Percentiles rank a stretch among this genome's conserved stretches.
Conservation (phyloP, 2,888 invertebrate genomes). For the Kuschelorhynchus macadamiae region DNA sequence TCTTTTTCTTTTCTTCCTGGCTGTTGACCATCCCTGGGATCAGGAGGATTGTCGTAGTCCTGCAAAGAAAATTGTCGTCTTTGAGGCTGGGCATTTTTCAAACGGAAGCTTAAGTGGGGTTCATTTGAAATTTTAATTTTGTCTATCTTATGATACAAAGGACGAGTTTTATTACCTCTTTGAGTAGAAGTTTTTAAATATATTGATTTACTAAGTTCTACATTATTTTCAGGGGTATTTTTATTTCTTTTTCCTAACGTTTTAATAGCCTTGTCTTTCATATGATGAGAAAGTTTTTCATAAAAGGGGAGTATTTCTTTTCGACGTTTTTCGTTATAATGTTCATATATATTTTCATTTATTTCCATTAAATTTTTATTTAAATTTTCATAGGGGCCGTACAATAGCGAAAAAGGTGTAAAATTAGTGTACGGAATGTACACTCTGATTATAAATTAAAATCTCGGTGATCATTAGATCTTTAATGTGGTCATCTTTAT, state of each 20-base stretch:
- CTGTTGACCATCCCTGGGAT: conserved; percentile 7
- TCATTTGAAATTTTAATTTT: conserved; percentile 3
- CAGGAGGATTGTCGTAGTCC: conserved; percentile 19
- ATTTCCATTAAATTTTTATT: conserved; percentile 17
- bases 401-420: conserved; percentile 24
- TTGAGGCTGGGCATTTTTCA: conserved; percentile 14
- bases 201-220: conserved; percentile 1
- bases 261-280: background rate
- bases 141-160: background rate
- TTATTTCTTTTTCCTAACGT: background rate
- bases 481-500: conserved; percentile 19
- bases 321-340: background rate
- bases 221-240: background rate
- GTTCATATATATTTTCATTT: conserved; percentile 20
- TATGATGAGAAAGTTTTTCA: conserved; percentile 8
- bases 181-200: background rate
- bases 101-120: conserved; percentile 1
- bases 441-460: too few species aligned
- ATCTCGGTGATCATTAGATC: conserved; percentile 9
- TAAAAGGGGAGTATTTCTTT: conserved; percentile 3
- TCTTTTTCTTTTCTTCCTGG: background rate
- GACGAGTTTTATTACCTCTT: conserved; percentile 1
- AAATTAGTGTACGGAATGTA: conserved; percentile 13
- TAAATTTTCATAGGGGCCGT: conserved; percentile 34
- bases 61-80: conserved; percentile 18